These are phyloP conservation scores for Pogonocichla stellata DNA, from an alignment of 2,113 vertebrate genomes.

Conservation along the genomic window DNA sequence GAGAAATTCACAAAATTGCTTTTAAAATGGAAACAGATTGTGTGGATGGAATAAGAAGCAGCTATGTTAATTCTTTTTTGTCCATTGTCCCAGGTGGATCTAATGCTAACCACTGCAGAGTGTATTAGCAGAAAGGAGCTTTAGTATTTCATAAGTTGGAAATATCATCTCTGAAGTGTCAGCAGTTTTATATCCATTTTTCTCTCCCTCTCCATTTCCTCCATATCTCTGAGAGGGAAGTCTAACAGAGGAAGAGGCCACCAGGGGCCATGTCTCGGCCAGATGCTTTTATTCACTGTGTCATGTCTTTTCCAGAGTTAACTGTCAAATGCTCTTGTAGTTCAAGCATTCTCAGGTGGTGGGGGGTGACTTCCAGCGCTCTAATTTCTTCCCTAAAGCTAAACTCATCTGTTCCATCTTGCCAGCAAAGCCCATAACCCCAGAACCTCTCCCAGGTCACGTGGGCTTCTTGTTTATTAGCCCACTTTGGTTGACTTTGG, in stretches of 20 bases:
- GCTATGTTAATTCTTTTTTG: conserved; percentile 50
- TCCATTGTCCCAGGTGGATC: conserved; percentile 42
- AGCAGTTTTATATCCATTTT: conserved; percentile 59
- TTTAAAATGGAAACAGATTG: conserved; percentile 56
- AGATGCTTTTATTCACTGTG: conserved; percentile 42
- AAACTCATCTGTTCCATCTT: neutral
- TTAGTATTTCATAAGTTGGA: conserved; percentile 54
- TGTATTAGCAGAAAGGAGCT: conserved; percentile 41
- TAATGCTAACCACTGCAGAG: conserved; percentile 33
- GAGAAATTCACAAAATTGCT: conserved; percentile 52
- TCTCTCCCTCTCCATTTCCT: conserved; percentile 40
- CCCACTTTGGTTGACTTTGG: neutral
- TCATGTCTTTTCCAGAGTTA: conserved; percentile 31
- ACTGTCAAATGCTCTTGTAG: conserved; percentile 15
- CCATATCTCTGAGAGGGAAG: neutral
- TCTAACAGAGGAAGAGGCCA: conserved; percentile 33
- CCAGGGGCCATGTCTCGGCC: conserved; percentile 39
- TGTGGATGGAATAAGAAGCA: conserved; percentile 47
- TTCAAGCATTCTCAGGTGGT: neutral
- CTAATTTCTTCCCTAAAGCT: neutral
- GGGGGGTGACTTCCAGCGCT: neutral
- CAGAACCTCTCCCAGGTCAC: neutral
- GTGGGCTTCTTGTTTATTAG: neutral
- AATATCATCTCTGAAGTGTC: conserved; percentile 45
- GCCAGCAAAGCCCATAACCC: neutral